Base-by-base conservation (phyloP, 1,140 invertebrate species). In the Mactra quadrangularis region DNA sequence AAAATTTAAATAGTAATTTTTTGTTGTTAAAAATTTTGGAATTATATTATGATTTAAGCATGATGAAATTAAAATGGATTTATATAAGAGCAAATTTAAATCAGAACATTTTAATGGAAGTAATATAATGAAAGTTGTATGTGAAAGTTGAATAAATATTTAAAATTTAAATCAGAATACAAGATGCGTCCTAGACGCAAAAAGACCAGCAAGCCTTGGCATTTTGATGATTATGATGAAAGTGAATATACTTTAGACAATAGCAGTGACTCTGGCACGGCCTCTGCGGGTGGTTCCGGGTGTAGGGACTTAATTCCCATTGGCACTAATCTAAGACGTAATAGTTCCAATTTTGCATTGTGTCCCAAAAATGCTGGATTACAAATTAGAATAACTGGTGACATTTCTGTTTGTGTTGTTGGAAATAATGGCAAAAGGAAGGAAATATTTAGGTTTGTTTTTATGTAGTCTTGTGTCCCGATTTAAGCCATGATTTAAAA, bases 161-260 rank as follows among this genome's bases (percentile, higher is more conserved):
- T 6, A 15, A 41, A 7, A 7, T 41, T 41, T 41, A 41, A 7
- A 6, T 41, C 38, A 41, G 38, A 41, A n/a, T 41, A 25, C 47
- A 81, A 47, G 27, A 81, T 81, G 77, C 62, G 64, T 27, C 77
- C 64, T 22, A 70, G 77, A 57, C 47, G 77, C 4, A 70, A 41
- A 35, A 45, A 64, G 27, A 55, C 77, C 6, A 71, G 47, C n/a
- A 81, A 81, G 53, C 77, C 64, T 33, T 81, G 50, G 50, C 50
- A 81, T 38, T 81, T 81, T 81, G 77, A 81, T 81, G 77, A 81
- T 59, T 81, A 81, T 71, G 77, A 81, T 60, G 77, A 81, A 60
- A 81, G 77, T 81, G 77, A 81, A 55, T 81, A 81, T 59, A 35
- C 31, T 22, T 22, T 81, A 47, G 77, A 81, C 22, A 59, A 41